phyloP scores from a whole-genome alignment of 2,888 invertebrate genomes.

The Gari tellinella region DNA sequence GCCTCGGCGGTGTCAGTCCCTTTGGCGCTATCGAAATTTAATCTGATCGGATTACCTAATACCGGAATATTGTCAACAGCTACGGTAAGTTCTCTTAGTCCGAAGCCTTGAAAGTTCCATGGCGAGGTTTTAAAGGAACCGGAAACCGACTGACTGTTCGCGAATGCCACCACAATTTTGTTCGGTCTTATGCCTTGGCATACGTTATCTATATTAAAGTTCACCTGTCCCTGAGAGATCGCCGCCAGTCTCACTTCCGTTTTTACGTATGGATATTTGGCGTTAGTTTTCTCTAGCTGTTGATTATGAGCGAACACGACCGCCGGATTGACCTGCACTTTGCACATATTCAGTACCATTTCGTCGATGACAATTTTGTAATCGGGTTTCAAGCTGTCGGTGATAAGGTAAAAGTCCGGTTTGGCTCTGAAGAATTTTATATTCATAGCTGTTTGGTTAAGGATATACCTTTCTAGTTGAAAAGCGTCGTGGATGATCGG shows the following conservation, averaged over 20 bases:
- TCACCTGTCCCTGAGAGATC: constrained; percentile 29
- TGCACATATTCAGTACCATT: constrained; percentile 21
- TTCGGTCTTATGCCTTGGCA: too few species aligned
- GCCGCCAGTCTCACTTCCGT: constrained; percentile 21
- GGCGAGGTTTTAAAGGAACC: constrained; percentile 26
- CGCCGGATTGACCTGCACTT: constrained; percentile 27
- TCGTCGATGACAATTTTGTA: constrained; percentile 35
- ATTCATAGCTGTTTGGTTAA: constrained; percentile 26
- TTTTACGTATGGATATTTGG: too few species aligned
- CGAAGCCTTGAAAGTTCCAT: constrained; percentile 26
- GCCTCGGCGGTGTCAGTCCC: constrained; percentile 18
- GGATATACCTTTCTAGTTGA: constrained; percentile 29
- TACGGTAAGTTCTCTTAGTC: constrained; percentile 24
- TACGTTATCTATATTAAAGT: constrained; percentile 28
- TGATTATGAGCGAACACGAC: too few species aligned
- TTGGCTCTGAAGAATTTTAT: constrained; percentile 41
- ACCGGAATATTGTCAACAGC: constrained; percentile 21
- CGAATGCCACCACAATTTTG: too few species aligned
- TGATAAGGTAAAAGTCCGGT: constrained; percentile 34
- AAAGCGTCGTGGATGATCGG: constrained; percentile 35
- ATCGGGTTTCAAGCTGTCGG: constrained; percentile 7
- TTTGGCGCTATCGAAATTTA: constrained; percentile 11
- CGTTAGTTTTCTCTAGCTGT: too few species aligned
- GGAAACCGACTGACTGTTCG: constrained; percentile 28
- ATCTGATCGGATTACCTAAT: constrained; percentile 21